Conservation (phyloP, 2,888 invertebrate species). For the Caradrina clavipalpis region DNA sequence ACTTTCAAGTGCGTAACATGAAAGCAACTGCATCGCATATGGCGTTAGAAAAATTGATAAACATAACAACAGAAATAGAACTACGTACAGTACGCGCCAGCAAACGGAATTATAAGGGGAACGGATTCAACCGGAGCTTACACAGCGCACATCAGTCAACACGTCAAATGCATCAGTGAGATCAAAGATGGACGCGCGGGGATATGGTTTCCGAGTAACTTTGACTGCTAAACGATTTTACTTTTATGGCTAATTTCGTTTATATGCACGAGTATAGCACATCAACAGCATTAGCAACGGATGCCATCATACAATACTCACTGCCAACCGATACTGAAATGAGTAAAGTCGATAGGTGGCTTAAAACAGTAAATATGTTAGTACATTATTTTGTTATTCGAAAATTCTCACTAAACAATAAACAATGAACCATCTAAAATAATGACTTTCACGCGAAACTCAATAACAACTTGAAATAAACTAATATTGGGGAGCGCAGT, state of each 20-base stretch:
- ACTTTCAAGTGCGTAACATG: slow-evolving; percentile 62
- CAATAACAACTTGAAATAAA: slow-evolving; percentile 4
- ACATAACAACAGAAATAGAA: slow-evolving; percentile 66
- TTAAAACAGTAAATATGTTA: too few species aligned
- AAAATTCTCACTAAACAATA: neutral
- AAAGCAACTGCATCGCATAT: slow-evolving; percentile 61
- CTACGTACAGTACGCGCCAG: slow-evolving; percentile 42
- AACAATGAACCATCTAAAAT: neutral
- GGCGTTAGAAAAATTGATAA: slow-evolving; percentile 69
- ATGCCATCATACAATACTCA: neutral
- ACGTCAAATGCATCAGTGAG: slow-evolving; percentile 67
- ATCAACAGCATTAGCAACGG: neutral
- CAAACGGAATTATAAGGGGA: slow-evolving; percentile 60
- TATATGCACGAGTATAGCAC: slow-evolving; percentile 30
- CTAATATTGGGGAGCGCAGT: slow-evolving; percentile 11
- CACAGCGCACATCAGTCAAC: slow-evolving; percentile 68
- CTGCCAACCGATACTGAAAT: neutral
- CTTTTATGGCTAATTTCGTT: slow-evolving; percentile 56
- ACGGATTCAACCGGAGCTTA: slow-evolving; percentile 57
- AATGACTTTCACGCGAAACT: slow-evolving; percentile 5
- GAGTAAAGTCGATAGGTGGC: too few species aligned
- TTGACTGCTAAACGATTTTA: slow-evolving; percentile 51
- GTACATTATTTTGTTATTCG: neutral
- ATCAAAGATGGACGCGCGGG: slow-evolving; percentile 66
- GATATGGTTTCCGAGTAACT: slow-evolving; percentile 68